Conservation (phyloP, 2,797 vertebrate genomes). For the Chelonia mydas region DNA sequence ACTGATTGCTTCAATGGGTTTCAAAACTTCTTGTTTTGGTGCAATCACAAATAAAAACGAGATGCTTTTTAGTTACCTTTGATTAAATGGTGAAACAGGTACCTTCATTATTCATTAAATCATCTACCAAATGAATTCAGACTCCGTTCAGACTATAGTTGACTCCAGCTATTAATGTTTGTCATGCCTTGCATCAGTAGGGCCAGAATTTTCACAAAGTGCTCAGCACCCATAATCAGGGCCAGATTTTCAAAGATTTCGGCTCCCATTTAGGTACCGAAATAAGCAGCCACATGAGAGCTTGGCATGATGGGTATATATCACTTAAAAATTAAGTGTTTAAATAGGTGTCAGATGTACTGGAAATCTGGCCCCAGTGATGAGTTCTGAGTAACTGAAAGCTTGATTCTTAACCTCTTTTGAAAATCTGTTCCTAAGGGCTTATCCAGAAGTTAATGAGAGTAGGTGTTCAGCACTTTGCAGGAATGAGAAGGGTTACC, state of each 20-base stretch:
- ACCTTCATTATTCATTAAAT: not conserved
- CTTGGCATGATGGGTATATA: not conserved
- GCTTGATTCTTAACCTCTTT: not conserved
- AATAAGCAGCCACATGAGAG: not conserved
- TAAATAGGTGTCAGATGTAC: not conserved
- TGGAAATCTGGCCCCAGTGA: not conserved
- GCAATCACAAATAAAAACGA: not conserved
- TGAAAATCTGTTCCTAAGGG: not conserved
- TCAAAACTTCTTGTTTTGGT: not conserved
- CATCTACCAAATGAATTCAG: not conserved
- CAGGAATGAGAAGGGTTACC: not conserved
- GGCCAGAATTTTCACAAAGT: not conserved
- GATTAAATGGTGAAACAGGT: not conserved
- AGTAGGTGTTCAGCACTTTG: not conserved
- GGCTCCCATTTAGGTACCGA: not conserved
- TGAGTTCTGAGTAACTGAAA: not conserved
- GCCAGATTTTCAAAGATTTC: not conserved
- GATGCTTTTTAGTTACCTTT: not conserved
- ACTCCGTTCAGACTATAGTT: not conserved
- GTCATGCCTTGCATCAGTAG: not conserved
- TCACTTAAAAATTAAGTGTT: not conserved
- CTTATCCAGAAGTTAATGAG: not conserved
- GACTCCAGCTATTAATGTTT: not conserved
- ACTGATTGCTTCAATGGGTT: not conserved
- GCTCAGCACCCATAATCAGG: not conserved